A percentile compares a stretch with the other conserved stretches of the same genome.
Evolutionary conservation across 2,113 vertebrate genomes (phyloP).

Genomic region (Psilopsiagon aymara): DNA sequence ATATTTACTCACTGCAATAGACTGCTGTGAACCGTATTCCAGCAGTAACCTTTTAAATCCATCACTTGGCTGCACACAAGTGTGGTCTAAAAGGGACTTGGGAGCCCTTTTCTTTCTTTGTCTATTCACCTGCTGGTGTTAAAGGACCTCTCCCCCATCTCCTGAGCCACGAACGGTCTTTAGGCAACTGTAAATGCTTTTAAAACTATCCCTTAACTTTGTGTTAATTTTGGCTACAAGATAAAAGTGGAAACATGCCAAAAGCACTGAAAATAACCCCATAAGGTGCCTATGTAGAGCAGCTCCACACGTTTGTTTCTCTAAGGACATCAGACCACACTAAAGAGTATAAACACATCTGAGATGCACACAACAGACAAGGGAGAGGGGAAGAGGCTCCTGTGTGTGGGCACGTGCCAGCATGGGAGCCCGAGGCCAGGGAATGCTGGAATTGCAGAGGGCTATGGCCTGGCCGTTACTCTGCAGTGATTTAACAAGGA

Average conservation of each 20-base stretch:
- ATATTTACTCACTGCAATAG: slow-evolving; percentile 75
- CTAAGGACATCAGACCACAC: not conserved
- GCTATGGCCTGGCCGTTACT: not conserved
- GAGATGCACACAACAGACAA: not conserved
- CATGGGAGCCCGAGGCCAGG: rapidly evolving
- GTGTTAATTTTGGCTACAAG: not conserved
- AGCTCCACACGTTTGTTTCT: not conserved
- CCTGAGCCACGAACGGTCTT: not conserved
- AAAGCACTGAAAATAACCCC: not conserved
- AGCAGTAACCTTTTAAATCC: slow-evolving; percentile 51
- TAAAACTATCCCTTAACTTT: not conserved
- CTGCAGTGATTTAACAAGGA: not conserved
- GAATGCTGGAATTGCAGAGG: not conserved
- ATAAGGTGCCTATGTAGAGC: not conserved
- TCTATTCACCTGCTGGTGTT: too few relatives aligned
- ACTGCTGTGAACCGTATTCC: slow-evolving; percentile 64
- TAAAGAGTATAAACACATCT: not conserved
- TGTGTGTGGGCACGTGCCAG: not conserved
- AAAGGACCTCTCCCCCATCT: too few relatives aligned
- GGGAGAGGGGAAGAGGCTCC: not conserved
- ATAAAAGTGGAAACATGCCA: not conserved
- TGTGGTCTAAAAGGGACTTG: not conserved
- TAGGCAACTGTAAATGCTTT: not conserved
- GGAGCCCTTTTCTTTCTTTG: not conserved
- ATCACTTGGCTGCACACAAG: slow-evolving; percentile 34